Evolutionary conservation across 2,797 vertebrate species (phyloP).

Genomic region (Sebastes diaconus): DNA sequence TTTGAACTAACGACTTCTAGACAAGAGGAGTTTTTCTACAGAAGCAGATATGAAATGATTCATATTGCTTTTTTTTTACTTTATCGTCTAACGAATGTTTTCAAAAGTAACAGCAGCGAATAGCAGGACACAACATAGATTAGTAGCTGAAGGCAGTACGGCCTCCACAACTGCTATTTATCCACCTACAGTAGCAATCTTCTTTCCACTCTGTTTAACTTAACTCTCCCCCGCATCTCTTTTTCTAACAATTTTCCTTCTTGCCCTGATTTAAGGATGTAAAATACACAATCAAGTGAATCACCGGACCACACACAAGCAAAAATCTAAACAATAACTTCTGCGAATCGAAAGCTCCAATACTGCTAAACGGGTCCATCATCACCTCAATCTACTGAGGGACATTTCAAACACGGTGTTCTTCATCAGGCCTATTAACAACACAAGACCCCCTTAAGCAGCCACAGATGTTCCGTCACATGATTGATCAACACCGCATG

Average conservation of each 20-base stretch:
- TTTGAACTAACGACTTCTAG: constrained; percentile 24
- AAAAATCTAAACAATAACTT: background rate
- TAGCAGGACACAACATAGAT: constrained; percentile 15
- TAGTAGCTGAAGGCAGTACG: background rate
- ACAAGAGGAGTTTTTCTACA: background rate
- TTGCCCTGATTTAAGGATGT: background rate
- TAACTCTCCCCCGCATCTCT: background rate
- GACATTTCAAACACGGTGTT: background rate
- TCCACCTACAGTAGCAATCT: background rate
- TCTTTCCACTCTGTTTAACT: background rate
- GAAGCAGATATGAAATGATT: constrained; percentile 26
- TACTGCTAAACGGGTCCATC: background rate
- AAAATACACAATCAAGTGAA: background rate
- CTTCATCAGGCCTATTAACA: background rate
- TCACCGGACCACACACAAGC: background rate
- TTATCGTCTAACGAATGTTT: background rate
- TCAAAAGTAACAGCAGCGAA: background rate
- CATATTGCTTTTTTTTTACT: background rate
- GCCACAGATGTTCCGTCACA: background rate
- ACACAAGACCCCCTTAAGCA: background rate
- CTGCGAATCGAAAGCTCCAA: background rate
- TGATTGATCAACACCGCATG: background rate
- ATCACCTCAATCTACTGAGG: background rate
- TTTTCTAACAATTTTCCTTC: background rate
- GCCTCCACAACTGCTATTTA: background rate